phyloP scores from a whole-genome alignment of 2,113 vertebrate species.

The Pionites leucogaster region DNA sequence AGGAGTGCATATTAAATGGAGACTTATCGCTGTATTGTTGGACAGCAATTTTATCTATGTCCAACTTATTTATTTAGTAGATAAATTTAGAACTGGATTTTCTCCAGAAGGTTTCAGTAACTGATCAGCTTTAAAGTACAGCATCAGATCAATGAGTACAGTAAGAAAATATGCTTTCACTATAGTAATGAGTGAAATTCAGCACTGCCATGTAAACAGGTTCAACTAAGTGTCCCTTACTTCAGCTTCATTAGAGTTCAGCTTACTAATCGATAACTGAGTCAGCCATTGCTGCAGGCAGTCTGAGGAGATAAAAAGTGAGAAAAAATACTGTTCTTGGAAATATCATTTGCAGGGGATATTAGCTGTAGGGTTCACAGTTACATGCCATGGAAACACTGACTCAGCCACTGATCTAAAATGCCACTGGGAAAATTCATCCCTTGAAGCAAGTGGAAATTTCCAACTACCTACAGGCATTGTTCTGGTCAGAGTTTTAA shows the following conservation, averaged over 20 bases:
- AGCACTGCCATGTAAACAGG: neutral
- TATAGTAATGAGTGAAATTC: slow-evolving; percentile 15
- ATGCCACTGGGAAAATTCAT: neutral
- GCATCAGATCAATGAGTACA: neutral
- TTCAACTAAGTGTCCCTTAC: neutral
- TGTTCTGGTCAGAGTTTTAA: neutral
- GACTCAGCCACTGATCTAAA: neutral
- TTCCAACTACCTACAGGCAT: neutral
- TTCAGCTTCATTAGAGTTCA: slow-evolving; percentile 31
- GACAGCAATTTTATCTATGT: neutral
- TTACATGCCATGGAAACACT: neutral
- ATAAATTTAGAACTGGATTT: slow-evolving; percentile 13
- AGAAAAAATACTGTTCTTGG: slow-evolving; percentile 22
- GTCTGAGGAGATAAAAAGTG: neutral
- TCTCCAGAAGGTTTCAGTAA: slow-evolving; percentile 16
- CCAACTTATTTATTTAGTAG: neutral
- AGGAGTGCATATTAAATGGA: neutral
- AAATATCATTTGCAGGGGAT: neutral
- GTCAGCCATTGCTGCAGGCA: slow-evolving; percentile 4
- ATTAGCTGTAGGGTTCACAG: neutral
- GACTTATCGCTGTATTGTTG: neutral
- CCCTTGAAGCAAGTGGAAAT: neutral
- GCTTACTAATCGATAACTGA: neutral
- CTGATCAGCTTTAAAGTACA: neutral
- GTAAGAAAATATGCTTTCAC: slow-evolving; percentile 27